Evolutionary conservation across 2,113 vertebrate species (phyloP), one percentile per base, ranked within the genome.

Genomic region (Microtus montanus): DNA sequence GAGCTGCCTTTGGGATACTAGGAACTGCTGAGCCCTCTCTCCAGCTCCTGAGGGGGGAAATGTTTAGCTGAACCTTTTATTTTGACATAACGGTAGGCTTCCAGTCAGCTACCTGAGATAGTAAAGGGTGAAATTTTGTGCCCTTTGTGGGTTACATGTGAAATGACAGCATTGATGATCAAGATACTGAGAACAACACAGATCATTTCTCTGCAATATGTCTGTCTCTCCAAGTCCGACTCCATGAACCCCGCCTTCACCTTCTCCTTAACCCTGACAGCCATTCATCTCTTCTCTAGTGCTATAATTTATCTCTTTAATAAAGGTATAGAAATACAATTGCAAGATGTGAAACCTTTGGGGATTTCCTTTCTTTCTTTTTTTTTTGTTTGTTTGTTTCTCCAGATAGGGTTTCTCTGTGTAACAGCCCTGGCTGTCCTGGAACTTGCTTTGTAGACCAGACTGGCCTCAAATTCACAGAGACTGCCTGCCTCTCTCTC

Each of bases 61-160:
- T 10, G 52, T 66, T 41, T 58, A n/a, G 35, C 49, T 84, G 77
- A 64, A 73, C 19, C 30, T 86, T 61, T 87, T 85, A 86, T 96
- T 64, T 73, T 92, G 73, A 92, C 68, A 63, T 91, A 80, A 85
- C 78, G 24, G 20, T 61, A 79, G 54, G 71, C 63, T 88, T 54
- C 49, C 19, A 84, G 44, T n/a, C 52, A 89, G 28, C 44, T 73
- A 13, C 78, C 79, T 85, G 79, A 73, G 17, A 47, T 89, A 38
- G 70, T 71, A 87, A 85, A 68, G 28, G 41, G 35, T 2, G 28
- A 66, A 64, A 17, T 74, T 84, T 78, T 89, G 14, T 71, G 63
- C 22, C 41, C 20, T 91, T 87, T 52, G 44, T 5, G 20, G 44
- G 44, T 17, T 13, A 79, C 20, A 22, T 44, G 28, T 92, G 38